These are phyloP conservation scores for Drosophila setosimentum DNA, from an alignment of 2,888 invertebrate genomes.

Conservation along the genomic window DNA sequence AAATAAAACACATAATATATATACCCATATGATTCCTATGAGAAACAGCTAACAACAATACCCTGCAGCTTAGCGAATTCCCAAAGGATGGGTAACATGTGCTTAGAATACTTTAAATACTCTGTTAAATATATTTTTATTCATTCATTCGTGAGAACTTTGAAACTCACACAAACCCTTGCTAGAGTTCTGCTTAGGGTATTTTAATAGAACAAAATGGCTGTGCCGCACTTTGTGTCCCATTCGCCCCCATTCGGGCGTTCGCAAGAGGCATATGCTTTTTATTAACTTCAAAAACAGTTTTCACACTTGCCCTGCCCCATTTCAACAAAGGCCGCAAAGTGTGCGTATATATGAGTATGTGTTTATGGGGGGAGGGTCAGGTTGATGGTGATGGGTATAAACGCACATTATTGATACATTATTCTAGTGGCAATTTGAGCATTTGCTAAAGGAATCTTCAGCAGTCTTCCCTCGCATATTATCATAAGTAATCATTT, in stretches of 20 bases:
- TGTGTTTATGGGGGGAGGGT: slow-evolving; percentile 9
- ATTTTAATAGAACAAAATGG: slow-evolving; percentile 28
- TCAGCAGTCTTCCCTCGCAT: neutral
- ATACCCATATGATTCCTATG: slow-evolving; percentile 18
- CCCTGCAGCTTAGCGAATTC: neutral
- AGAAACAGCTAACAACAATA: slow-evolving; percentile 8
- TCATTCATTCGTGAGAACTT: neutral
- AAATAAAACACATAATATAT: slow-evolving; percentile 23
- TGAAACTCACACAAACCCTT: neutral
- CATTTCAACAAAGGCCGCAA: slow-evolving; percentile 9
- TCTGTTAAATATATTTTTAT: neutral
- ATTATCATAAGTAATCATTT: neutral
- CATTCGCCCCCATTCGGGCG: slow-evolving; percentile 24
- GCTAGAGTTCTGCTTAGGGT: slow-evolving; percentile 1
- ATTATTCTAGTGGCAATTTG: slow-evolving; percentile 59
- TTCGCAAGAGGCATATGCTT: slow-evolving; percentile 25
- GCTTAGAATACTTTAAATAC: neutral
- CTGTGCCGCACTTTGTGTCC: slow-evolving; percentile 33
- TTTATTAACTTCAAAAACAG: slow-evolving; percentile 64
- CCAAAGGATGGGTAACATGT: neutral
- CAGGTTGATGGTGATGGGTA: slow-evolving; percentile 55
- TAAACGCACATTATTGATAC: slow-evolving; percentile 72
- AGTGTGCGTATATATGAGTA: slow-evolving; percentile 8
- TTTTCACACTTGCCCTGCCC: slow-evolving; percentile 27
- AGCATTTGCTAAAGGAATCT: slow-evolving; percentile 17